These are phyloP conservation scores for Choreutis nemorana DNA, from an alignment of 2,888 invertebrate species.

Conservation along the genomic window DNA sequence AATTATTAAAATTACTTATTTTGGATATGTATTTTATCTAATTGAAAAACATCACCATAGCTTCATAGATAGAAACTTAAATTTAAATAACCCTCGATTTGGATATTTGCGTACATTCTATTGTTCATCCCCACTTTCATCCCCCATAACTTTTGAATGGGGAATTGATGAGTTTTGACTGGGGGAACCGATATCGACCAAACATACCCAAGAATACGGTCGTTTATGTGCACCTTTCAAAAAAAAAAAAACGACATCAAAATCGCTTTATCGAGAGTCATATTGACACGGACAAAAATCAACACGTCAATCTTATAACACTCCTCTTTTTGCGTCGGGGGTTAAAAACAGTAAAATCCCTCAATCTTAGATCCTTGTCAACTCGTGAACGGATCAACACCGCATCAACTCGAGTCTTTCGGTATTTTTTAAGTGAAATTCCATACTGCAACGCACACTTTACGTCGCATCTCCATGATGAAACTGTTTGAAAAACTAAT, in stretches of 20 bases:
- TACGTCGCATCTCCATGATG: no score
- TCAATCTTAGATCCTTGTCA: no score
- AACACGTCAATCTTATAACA: background rate
- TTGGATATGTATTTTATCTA: background rate
- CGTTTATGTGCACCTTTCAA: background rate
- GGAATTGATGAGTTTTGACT: background rate
- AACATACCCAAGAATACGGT: background rate
- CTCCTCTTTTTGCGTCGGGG: background rate
- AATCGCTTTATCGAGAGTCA: background rate
- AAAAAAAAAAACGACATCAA: background rate
- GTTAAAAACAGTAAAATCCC: background rate
- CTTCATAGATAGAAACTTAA: background rate
- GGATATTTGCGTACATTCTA: no score
- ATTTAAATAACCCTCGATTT: background rate
- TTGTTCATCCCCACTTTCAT: background rate
- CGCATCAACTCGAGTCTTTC: no score
- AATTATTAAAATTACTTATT: background rate
- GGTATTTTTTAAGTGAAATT: no score
- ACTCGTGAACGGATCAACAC: no score
- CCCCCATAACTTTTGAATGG: background rate
- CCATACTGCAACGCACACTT: no score
- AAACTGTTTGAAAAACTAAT: no score
- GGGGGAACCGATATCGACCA: background rate
- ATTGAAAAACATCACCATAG: background rate
- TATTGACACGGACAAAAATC: background rate